Evolutionary conservation across 1,140 invertebrate species (phyloP).

Genomic region (Halesus radiatus): DNA sequence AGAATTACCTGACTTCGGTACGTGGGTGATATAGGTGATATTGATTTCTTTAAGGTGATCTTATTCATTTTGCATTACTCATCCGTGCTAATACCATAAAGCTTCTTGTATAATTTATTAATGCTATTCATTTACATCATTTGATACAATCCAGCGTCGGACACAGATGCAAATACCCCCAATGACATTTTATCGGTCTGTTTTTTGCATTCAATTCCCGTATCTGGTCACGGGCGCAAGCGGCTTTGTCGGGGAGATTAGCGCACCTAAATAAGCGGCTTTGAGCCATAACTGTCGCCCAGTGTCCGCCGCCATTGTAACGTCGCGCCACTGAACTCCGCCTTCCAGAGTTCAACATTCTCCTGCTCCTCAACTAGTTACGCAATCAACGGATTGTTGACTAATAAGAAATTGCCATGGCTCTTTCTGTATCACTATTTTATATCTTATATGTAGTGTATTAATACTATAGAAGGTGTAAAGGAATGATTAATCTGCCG

Average conservation of each 20-base stretch:
- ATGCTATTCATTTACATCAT: background rate
- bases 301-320: slow-evolving; percentile 33
- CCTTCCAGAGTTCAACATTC: background rate
- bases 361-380: too few relatives aligned
- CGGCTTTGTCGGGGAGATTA: slow-evolving; percentile 45
- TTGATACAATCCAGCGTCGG: background rate
- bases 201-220: slow-evolving; percentile 49
- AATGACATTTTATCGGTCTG: slow-evolving; percentile 43
- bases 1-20: too few relatives aligned
- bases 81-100: too few relatives aligned
- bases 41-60: too few relatives aligned
- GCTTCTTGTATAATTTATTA: background rate
- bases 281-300: slow-evolving; percentile 53
- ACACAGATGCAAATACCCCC: slow-evolving; percentile 10
- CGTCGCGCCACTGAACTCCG: background rate
- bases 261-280: slow-evolving; percentile 53
- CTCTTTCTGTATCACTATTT: too few relatives aligned
- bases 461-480: too few relatives aligned
- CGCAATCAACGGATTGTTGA: too few relatives aligned
- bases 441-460: too few relatives aligned
- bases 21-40: too few relatives aligned
- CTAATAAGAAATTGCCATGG: too few relatives aligned
- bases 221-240: slow-evolving; percentile 33
- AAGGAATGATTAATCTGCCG: too few relatives aligned
- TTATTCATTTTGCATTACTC: too few relatives aligned